Base-by-base conservation (phyloP, 2,888 invertebrate species). In the Tetragnatha montana region DNA sequence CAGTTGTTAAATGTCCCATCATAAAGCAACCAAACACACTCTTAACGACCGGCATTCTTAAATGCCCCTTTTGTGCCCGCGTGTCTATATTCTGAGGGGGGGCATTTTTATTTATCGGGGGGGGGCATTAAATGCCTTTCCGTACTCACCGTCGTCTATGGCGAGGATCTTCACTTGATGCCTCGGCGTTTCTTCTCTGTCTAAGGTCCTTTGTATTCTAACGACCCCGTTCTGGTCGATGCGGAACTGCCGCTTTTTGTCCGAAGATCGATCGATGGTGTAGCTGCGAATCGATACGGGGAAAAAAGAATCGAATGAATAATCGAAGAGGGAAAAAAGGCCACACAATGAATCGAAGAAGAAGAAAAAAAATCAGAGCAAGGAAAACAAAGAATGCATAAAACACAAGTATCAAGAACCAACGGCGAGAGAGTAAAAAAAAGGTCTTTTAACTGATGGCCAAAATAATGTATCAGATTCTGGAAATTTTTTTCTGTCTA, bases 111-210 rank as follows among this genome's bases (percentile, higher is more conserved):
- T 71, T 71, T 71, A 21, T 35, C 35, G 35, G 35, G 35, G 35
- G 35, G 35, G 35, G 35, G 4, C 35, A 35, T 14, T 60, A 19
- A 8, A 21, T 2, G 6, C 35, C 35, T 35, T 4, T 10, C 8
- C 19, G 14, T 21, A 80, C 83, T 73, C 91, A 79, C 91, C 98
- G 93, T 98, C 98, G 93, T 98, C 98, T 92, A 98, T 98, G 6
- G 98, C 98, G 92, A 98, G 95, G 92, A 98, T 98, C 94, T 98
- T 98, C 10, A 98, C 97, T 95, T 98, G 98, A 95, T 99, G 98
- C 80, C 98, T 95, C 0, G 98, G 98, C 12, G 98, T 98, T 92
- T 98, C 98, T 94, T 99, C 99, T 83, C 98, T 95, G 93, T 99
- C 99, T 88, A 99, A 94, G 12, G 96, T 96, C 86, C 98, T 95